Base-by-base conservation (phyloP, 2,113 vertebrate species). In the Eublepharis macularius region DNA sequence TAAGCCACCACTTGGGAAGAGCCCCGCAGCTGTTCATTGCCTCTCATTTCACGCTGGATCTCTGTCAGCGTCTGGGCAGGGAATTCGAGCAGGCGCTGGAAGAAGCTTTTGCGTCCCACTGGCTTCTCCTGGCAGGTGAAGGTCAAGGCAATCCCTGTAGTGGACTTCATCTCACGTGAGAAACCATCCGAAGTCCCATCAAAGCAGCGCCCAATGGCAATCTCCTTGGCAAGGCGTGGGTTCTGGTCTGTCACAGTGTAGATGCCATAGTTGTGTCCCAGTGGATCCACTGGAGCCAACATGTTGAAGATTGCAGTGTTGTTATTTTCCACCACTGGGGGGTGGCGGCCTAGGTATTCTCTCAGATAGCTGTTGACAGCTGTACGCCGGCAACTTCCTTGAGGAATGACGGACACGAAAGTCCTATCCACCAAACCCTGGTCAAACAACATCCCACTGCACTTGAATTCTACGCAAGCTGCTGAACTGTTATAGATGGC, bases 261-360 rank as follows among this genome's bases (percentile, higher is more conserved):
- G 94, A 99, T 98, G 51, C 99, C 99, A 1, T 99, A 99, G 94
- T 99, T 99, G 96, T 99, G 99, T n/a, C 99, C 99, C 65, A 99
- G 90, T 0, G 98, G 98, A 91, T 99, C 99, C 0, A 98, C 95
- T 0, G 98, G 99, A 0, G 98, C 98, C 87, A 99, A 90, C 99
- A 99, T 99, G 92, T 94, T 92, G 91, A 99, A 99, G 39, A 95
- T 93, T 0, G 95, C 90, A 0, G 95, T 97, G 79, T 98, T 97
- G 0, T 98, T 98, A 57, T 94, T 89, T 5, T 94, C 96, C 0
- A 90, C 90, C 0, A 94, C 57, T 0, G 99, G 99, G 0, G 98
- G 97, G 87, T 99, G 99, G 39, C 98, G 97, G 69, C 80, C 95
- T 54, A 99, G 96, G 90, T 99, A 99, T 11, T 99, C 99, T 80